Base-by-base conservation (phyloP, 2,888 invertebrate species). In the Leptopilina myrica region DNA sequence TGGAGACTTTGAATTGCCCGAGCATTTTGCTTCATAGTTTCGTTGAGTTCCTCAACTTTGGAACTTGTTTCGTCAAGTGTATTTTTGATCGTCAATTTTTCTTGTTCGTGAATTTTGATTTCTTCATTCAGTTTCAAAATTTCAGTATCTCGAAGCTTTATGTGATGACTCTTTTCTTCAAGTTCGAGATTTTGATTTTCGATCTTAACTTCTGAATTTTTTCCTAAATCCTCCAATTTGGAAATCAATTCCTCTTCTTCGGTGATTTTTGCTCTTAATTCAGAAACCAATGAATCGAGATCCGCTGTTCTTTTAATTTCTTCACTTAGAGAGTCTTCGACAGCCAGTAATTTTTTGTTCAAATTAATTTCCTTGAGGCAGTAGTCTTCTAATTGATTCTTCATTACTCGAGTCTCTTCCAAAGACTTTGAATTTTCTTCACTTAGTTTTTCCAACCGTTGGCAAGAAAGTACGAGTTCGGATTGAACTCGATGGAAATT, bases 121-220 rank as follows among this genome's bases (percentile, higher is more conserved):
- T 49, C 8, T 20, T 79, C 78, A 76, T 80, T 33, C 6, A 78
- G 76, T 73, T 69, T 40, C 3, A 7, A 26, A 43, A 78, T 20
- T 20, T 79, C 78, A 20, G 69, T 59, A 49, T 15, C 43, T 64
- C 20, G 53, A 65, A 7, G 79, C 33, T 33, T 33, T 43, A 43
- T 53, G 6, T n/a, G 56, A 3, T 20, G 64, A 11, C 33, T 1
- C n/a, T 76, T 81, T n/a, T 81, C 59, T 33, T 81, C 78, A 12
- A 81, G 77, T 79, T 85, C 79, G 12, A 82, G 62, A 49, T 82
- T 77, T 12, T 84, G 67, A 12, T 64, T 59, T 80, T 62, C n/a
- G n/a, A 76, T 80, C 80, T 40, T 59, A 78, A 77, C 75, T 78
- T 82, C 73, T 81, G 78, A 76, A 78, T 78, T 49, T 53, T 80